Base-by-base conservation (phyloP, 2,888 invertebrate genomes). In the Atethmia centrago region DNA sequence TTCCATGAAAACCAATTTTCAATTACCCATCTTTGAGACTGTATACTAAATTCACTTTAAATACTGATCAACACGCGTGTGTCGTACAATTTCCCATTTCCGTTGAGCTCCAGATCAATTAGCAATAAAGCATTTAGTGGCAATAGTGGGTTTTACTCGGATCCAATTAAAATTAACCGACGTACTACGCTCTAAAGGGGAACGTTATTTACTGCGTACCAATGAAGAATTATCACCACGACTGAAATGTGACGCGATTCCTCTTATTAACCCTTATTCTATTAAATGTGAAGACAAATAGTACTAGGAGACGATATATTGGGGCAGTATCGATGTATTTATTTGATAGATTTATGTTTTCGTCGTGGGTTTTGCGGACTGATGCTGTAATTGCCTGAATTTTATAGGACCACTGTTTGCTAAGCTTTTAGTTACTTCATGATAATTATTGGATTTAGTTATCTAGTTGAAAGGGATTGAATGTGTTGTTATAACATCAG, bases 121-220 rank as follows among this genome's bases (percentile, higher is more conserved):
- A 91, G 89, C 88, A 89, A 90, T 90, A 90, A 90, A 92, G 88
- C 89, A 90, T 90, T 90, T 88, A 88, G 88, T 86, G 87, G 85
- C 89, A 88, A 88, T 88, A 88, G 90, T 90, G 86, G 90, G 87
- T 90, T 91, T 90, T 89, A 88, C 89, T 90, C 85, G 85, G 82
- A 89, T 92, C 92, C 90, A 92, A 92, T 92, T 92, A 92, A 92
- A 93, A 90, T 88, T 84, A 86, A 89, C 86, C 80, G 87, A 84
- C 86, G 79, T 84, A 87, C 76, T 77, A 80, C 85, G 85, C 83
- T 83, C 80, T 86, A 87, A 88, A 89, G 85, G 85, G 87, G 79
- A 78, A 76, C 70, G 85, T 88, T 86, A 89, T 90, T 91, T 91
- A 89, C 86, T 88, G 86, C 79, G 76, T 82, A 84, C 83, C 84